Evolutionary conservation across 2,113 vertebrate genomes (phyloP).

Genomic region (Trinectes maculatus): DNA sequence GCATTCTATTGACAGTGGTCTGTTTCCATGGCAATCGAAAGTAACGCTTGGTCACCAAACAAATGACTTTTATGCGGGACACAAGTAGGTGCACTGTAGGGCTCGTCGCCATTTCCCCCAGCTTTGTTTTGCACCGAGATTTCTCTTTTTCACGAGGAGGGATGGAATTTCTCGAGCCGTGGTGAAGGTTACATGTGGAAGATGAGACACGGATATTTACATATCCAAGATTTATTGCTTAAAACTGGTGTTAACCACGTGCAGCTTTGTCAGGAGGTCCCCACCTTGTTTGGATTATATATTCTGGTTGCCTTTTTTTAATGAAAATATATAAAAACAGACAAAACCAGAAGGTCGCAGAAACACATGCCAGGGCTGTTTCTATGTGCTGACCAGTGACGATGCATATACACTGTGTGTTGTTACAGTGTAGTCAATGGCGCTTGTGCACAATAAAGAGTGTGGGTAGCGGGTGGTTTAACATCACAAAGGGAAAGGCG

Average conservation of each 20-base stretch:
- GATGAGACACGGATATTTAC: constrained; percentile 56
- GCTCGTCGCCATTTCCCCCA: constrained; percentile 25
- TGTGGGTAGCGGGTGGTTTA: constrained; percentile 16
- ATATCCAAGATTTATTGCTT: constrained; percentile 52
- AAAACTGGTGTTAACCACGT: constrained; percentile 40
- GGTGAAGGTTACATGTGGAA: constrained; percentile 41
- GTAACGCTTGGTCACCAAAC: constrained; percentile 75
- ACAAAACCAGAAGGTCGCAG: constrained; percentile 26
- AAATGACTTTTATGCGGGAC: constrained; percentile 60
- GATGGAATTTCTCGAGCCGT: constrained; percentile 60
- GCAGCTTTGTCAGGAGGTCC: constrained; percentile 32
- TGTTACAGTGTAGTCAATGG: constrained; percentile 29
- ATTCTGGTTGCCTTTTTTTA: constrained; percentile 10
- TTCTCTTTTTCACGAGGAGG: constrained; percentile 33
- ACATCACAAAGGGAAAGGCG: constrained; percentile 34
- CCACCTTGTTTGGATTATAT: constrained; percentile 29
- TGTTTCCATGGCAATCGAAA: constrained; percentile 75
- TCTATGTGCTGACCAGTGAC: constrained; percentile 19
- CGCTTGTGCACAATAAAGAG: constrained; percentile 23
- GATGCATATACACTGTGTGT: background rate
- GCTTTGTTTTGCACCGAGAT: constrained; percentile 28
- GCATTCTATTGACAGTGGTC: constrained; percentile 70
- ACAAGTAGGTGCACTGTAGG: constrained; percentile 50
- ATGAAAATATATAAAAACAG: constrained; percentile 11
- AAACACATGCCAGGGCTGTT: constrained; percentile 11